Conservation (phyloP, 2,888 invertebrate genomes). For the Drosophila limbata region DNA sequence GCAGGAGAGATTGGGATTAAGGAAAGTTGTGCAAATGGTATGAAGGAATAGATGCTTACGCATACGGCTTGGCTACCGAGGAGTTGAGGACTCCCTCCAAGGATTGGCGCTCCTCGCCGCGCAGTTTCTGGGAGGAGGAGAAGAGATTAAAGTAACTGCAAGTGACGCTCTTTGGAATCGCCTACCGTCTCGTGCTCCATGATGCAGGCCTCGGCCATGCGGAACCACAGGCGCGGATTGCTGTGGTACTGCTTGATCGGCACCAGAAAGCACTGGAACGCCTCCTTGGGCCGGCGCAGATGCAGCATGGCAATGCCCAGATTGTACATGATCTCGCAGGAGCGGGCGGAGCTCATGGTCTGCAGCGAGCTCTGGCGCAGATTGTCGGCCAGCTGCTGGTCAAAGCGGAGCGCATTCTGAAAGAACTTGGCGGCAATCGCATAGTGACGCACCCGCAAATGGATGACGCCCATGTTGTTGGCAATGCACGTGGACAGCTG, state of each 20-base stretch:
- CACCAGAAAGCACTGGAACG: slow-evolving; percentile 96
- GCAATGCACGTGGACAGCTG: slow-evolving; percentile 84
- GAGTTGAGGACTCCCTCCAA: slow-evolving; percentile 35
- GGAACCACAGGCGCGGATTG: slow-evolving; percentile 95
- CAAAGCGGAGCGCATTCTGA: slow-evolving; percentile 84
- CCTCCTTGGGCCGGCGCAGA: slow-evolving; percentile 92
- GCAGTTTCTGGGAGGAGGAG: slow-evolving; percentile 43
- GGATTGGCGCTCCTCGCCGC: slow-evolving; percentile 55
- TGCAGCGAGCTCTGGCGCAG: slow-evolving; percentile 79
- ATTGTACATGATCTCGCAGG: slow-evolving; percentile 85
- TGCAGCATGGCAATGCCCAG: slow-evolving; percentile 90
- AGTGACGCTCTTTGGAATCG: background rate
- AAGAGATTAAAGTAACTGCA: background rate
- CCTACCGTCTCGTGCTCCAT: slow-evolving; percentile 87
- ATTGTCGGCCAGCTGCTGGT: slow-evolving; percentile 79
- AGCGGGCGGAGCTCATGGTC: slow-evolving; percentile 81
- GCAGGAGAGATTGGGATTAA: no score
- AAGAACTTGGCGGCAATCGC: slow-evolving; percentile 85
- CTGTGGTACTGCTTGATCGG: slow-evolving; percentile 94
- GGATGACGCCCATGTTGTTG: slow-evolving; percentile 86
- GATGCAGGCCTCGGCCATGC: slow-evolving; percentile 97
- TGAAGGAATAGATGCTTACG: slow-evolving; percentile 74
- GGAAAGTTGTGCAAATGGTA: no score
- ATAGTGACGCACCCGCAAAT: slow-evolving; percentile 85
- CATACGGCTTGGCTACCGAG: slow-evolving; percentile 51